A percentile compares a stretch with the other conserved stretches of the same genome.
phyloP scores from a whole-genome alignment of 2,797 vertebrate genomes.

The Pangasius larnaudii region DNA sequence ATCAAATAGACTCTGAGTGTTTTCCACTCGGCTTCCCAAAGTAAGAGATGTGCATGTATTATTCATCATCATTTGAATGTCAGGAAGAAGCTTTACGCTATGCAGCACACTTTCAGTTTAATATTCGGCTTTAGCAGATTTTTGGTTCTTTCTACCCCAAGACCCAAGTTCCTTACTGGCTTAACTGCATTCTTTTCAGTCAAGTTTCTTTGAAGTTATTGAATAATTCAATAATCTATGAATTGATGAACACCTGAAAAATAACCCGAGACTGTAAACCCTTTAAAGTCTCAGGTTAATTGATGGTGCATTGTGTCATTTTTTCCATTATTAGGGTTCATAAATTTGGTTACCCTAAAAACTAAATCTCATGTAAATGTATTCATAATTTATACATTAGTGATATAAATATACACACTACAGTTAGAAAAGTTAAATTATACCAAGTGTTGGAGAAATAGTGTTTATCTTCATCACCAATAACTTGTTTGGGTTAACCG shows the following conservation, averaged over 20 bases:
- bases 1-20: slow-evolving; percentile 77
- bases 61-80: slow-evolving; percentile 85
- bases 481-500: too few species aligned
- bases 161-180: background rate
- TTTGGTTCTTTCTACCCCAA: background rate
- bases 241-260: background rate
- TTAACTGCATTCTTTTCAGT: background rate
- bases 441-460: too few species aligned
- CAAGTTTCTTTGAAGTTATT: background rate
- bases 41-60: slow-evolving; percentile 77
- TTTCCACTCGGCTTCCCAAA: slow-evolving; percentile 85
- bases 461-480: background rate
- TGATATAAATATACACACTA: background rate
- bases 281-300: background rate
- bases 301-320: background rate
- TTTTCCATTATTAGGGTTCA: background rate
- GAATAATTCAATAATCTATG: background rate
- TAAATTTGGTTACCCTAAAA: background rate
- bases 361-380: background rate
- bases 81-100: slow-evolving; percentile 46
- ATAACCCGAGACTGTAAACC: background rate
- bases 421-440: too few species aligned
- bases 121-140: background rate
- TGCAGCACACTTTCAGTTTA: background rate
- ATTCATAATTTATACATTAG: background rate